Evolutionary conservation across 2,113 vertebrate genomes (phyloP), one percentile per base, ranked within the genome.

Genomic region (Pygoscelis antarcticus): DNA sequence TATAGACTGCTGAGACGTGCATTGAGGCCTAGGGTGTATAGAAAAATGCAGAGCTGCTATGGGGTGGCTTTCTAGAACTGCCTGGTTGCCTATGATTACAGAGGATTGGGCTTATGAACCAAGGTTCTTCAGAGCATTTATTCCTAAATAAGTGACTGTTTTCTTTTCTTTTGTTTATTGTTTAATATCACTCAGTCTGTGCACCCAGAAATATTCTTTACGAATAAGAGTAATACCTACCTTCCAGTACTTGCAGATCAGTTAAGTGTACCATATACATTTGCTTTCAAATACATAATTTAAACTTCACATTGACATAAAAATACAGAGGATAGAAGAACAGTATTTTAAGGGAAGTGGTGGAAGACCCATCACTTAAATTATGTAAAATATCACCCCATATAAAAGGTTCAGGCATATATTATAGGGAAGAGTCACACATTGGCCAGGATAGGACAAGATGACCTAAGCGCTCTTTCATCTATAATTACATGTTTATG

Each of bases 401-500:
- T 83, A 10, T 58, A 55, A 78, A 75, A 10, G 2, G 15, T 52
- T 29, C 23, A 38, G 22, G 12, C 52, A 27, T 71, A n/a, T 62
- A 78, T 79, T 87, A 60, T 34, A 77, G 40, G 20, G 29, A 79
- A 89, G 58, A 94, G 19, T 88, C 27, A n/a, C 46, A 44, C 15
- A 17, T 38, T 80, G 55, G 80, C 57, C 46, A n/a, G 68, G 17
- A 18, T 7, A 15, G 32, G 55, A 71, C 11, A 40, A 47, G 32
- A 89, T 75, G 62, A 95, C 11, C 12, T 29, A 93, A 87, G 25
- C 55, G 11, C 10, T 46, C 49, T 86, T 87, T 87, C 49, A 51
- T 94, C 51, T 78, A 3, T 83, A 94, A 97, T 93, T 91, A 36
- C 27, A 87, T 58, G 83, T 78, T 92, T 82, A 32, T 54, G n/a